phyloP scores from a whole-genome alignment of 1,140 invertebrate genomes.

The Luehdorfia chinensis region DNA sequence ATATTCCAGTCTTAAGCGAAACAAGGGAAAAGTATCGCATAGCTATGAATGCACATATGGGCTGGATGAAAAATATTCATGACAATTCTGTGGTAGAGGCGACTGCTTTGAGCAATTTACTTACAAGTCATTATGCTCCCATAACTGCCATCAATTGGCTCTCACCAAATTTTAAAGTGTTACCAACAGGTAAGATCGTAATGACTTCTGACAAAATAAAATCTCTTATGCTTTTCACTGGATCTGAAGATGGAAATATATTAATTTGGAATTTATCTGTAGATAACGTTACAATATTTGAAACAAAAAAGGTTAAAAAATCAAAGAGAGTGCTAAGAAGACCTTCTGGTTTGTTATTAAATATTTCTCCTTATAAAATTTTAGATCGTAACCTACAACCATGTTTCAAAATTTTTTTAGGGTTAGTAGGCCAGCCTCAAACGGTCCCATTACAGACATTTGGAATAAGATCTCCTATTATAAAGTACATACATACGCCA shows the following conservation, averaged over 20 bases:
- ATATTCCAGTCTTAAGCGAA: conserved; percentile 79
- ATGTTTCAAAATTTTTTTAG: conserved; percentile 75
- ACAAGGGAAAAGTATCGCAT: conserved; percentile 79
- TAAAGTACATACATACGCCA: conserved; percentile 50
- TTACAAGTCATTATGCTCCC: conserved; percentile 79
- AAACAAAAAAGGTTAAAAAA: conserved; percentile 69
- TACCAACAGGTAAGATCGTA: conserved; percentile 78
- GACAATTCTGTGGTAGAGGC: conserved; percentile 77
- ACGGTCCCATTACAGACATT: conserved; percentile 61
- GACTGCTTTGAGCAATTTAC: conserved; percentile 79
- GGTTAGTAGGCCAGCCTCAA: conserved; percentile 60
- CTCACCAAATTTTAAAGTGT: conserved; percentile 78
- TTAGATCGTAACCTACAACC: conserved; percentile 80
- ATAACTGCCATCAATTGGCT: conserved; percentile 84
- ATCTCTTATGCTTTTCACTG: conserved; percentile 81
- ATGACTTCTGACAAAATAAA: conserved; percentile 62
- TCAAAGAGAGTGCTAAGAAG: conserved; percentile 66
- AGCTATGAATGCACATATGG: conserved; percentile 80
- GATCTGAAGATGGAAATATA: conserved; percentile 81
- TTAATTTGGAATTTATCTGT: conserved; percentile 83
- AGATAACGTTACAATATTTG: conserved; percentile 59
- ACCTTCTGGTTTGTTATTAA: conserved; percentile 76
- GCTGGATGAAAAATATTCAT: conserved; percentile 81
- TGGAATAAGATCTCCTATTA: conserved; percentile 44
- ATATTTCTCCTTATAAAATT: conserved; percentile 77